Conservation (phyloP, 2,888 invertebrate species). For the Acanthosepion esculentum region DNA sequence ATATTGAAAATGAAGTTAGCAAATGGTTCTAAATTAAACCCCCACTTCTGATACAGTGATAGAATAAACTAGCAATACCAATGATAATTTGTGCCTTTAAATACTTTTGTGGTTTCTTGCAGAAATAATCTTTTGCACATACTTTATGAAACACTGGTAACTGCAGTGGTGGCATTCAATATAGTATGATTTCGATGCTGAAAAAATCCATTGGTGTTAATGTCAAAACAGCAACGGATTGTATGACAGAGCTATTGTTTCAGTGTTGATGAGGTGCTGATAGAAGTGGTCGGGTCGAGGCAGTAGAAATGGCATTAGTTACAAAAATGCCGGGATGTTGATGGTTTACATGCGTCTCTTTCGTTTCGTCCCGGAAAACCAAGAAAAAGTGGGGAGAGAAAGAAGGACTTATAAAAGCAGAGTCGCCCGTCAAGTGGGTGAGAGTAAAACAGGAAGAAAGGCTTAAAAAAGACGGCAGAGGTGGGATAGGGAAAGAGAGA, state of each 20-base stretch:
- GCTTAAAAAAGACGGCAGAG: background rate
- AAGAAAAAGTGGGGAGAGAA: background rate
- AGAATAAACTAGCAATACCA: too few relatives aligned
- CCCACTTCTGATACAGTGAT: too few relatives aligned
- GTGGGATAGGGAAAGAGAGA: background rate
- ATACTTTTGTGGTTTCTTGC: too few relatives aligned
- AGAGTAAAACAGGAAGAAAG: background rate
- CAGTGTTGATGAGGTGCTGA: background rate
- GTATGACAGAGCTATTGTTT: background rate
- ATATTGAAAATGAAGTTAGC: too few relatives aligned
- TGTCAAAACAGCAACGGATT: background rate
- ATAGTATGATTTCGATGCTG: background rate
- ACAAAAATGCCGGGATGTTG: background rate
- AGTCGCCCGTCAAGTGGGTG: background rate
- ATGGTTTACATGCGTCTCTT: background rate
- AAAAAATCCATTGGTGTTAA: background rate
- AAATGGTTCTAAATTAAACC: too few relatives aligned
- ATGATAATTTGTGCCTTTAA: too few relatives aligned
- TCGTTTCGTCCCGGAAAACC: background rate
- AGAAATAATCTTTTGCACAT: too few relatives aligned
- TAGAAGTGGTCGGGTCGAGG: background rate
- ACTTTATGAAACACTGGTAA: background rate
- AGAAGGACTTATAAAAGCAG: background rate
- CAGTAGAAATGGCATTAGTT: slow-evolving; percentile 33
- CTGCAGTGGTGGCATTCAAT: background rate